Evolutionary conservation across 2,797 vertebrate genomes (phyloP).

Genomic region (Pipistrellus nathusii): DNA sequence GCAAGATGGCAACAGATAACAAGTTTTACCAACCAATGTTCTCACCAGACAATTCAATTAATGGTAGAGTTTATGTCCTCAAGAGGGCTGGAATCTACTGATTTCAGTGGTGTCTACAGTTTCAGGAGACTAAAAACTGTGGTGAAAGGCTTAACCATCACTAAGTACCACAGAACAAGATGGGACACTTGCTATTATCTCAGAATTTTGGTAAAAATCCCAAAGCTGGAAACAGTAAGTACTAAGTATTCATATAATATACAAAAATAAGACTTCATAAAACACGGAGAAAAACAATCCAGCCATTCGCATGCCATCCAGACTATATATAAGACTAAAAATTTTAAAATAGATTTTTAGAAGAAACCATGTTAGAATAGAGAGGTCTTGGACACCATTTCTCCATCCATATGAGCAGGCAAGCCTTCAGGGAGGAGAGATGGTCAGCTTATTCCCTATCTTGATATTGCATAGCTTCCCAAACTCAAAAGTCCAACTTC

Average conservation of each 20-base stretch:
- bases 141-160: neutral
- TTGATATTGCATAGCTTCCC: neutral
- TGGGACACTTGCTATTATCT: neutral
- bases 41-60: neutral
- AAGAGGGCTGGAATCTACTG: neutral
- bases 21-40: neutral
- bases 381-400: neutral
- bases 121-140: neutral
- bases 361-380: neutral
- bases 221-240: neutral
- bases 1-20: neutral
- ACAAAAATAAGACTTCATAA: neutral
- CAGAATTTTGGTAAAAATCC: neutral
- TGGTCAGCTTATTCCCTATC: neutral
- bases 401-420: neutral
- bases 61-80: neutral
- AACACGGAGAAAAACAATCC: neutral
- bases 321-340: neutral
- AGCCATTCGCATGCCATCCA: neutral
- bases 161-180: neutral
- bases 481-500: neutral
- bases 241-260: constrained; percentile 9
- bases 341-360: constrained; percentile 1
- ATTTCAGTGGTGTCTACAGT: neutral
- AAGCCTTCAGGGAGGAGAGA: neutral